Percentiles rank a stretch among this genome's conserved stretches.
These are phyloP conservation scores for Drosophila simulans DNA, from an alignment of 1,140 invertebrate genomes.

Conservation along the genomic window DNA sequence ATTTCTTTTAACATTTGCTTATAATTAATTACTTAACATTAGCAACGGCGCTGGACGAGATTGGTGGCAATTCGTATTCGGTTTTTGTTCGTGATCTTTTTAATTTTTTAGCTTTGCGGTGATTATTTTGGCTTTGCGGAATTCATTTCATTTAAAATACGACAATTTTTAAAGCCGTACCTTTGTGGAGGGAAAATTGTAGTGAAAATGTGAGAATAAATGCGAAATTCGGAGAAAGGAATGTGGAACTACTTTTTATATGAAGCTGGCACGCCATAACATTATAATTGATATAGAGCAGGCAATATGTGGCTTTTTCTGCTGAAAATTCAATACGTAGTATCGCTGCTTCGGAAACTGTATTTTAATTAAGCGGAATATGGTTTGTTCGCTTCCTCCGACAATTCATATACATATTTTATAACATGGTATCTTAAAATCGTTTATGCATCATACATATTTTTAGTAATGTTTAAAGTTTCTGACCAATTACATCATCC, in stretches of 20 bases:
- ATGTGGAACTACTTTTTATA: not conserved
- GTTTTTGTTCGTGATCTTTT: slow-evolving; percentile 20
- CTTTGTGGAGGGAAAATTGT: not conserved
- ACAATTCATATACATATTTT: no score
- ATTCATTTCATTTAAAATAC: slow-evolving; percentile 12
- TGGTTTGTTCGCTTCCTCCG: no score
- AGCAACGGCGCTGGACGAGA: slow-evolving; percentile 47
- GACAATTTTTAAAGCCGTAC: not conserved
- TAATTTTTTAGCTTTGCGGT: not conserved
- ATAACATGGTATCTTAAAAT: no score
- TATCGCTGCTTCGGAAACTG: not conserved
- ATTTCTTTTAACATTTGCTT: slow-evolving; percentile 41
- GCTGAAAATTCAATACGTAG: not conserved
- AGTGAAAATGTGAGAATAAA: slow-evolving; percentile 5
- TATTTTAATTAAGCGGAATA: no score
- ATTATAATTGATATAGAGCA: slow-evolving; percentile 4
- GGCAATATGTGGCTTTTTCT: not conserved
- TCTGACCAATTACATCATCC: not conserved
- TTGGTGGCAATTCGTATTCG: slow-evolving; percentile 37
- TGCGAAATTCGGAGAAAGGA: slow-evolving; percentile 10
- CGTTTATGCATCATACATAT: not conserved
- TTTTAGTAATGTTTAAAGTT: not conserved
- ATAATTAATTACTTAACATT: slow-evolving; percentile 61
- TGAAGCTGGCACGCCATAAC: slow-evolving; percentile 4
- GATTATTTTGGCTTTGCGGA: slow-evolving; percentile 35